A percentile compares a stretch with the other conserved stretches of the same genome.
Evolutionary conservation across 2,797 vertebrate genomes (phyloP).

Genomic region (Megaceryle alcyon): DNA sequence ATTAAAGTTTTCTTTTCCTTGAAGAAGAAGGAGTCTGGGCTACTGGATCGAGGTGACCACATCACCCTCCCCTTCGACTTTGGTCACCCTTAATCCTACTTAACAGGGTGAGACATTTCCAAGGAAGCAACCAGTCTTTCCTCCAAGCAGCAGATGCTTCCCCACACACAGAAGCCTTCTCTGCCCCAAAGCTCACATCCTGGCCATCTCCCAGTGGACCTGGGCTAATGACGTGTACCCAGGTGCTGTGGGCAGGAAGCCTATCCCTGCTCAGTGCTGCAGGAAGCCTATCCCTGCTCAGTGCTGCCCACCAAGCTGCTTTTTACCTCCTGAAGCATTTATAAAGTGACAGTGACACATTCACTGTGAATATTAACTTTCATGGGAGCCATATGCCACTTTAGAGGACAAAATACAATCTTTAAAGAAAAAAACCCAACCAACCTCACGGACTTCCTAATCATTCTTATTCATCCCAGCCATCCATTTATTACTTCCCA

Average conservation of each 20-base stretch:
- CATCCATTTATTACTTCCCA: constrained; percentile 25
- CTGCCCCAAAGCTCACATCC: background rate
- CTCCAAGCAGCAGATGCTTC: background rate
- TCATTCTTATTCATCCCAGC: constrained; percentile 22
- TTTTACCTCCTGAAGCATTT: background rate
- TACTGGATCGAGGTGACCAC: background rate
- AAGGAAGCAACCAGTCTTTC: background rate
- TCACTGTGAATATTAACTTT: background rate
- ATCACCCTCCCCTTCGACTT: background rate
- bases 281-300: background rate
- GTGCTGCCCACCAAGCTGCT: background rate
- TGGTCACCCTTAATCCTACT: background rate
- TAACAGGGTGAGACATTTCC: background rate
- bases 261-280: background rate
- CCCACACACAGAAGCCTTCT: background rate
- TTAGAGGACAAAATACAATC: constrained; percentile 5
- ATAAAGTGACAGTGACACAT: background rate
- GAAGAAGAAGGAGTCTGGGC: background rate
- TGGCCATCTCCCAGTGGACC: background rate
- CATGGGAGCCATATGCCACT: constrained; percentile 10
- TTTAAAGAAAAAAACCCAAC: background rate
- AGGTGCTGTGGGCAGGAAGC: background rate
- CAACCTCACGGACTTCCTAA: background rate
- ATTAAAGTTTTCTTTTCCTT: background rate
- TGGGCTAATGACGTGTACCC: background rate